phyloP scores from a whole-genome alignment of 2,113 vertebrate species.

The Phasianus colchicus region DNA sequence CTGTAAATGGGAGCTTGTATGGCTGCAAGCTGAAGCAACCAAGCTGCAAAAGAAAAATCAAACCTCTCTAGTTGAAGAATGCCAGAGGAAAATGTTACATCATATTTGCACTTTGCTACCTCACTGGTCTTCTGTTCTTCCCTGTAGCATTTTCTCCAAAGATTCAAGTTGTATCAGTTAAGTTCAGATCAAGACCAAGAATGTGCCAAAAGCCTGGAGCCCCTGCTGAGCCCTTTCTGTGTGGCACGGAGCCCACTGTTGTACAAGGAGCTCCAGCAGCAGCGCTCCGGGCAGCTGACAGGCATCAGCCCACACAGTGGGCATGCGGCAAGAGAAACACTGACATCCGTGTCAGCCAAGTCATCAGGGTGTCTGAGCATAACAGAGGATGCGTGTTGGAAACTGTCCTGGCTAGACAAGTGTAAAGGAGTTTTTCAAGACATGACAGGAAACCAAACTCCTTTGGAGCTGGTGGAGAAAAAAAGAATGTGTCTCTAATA shows the following conservation, averaged over 20 bases:
- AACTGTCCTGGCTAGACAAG: conserved; percentile 27
- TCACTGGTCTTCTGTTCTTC: conserved; percentile 8
- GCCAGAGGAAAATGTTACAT: neutral
- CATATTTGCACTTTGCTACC: neutral
- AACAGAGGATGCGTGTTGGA: neutral
- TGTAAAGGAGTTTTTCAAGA: neutral
- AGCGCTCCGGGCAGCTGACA: neutral
- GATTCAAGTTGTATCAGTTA: conserved; percentile 18
- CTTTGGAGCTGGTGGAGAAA: neutral
- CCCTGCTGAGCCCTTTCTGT: neutral
- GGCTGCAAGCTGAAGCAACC: neutral
- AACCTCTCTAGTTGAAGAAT: neutral
- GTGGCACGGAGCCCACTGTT: neutral
- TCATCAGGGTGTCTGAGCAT: neutral
- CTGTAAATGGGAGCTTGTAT: neutral
- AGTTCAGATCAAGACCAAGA: neutral
- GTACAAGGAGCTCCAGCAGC: neutral
- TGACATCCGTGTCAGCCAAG: neutral
- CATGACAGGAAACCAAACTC: conserved; percentile 2
- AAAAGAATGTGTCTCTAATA: neutral
- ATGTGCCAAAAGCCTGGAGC: neutral
- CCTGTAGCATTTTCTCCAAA: neutral
- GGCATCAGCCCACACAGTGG: neutral
- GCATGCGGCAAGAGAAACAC: neutral
- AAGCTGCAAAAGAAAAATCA: neutral